Evolutionary conservation across 2,888 invertebrate genomes (phyloP).

Genomic region (Trichogramma evanescens): DNA sequence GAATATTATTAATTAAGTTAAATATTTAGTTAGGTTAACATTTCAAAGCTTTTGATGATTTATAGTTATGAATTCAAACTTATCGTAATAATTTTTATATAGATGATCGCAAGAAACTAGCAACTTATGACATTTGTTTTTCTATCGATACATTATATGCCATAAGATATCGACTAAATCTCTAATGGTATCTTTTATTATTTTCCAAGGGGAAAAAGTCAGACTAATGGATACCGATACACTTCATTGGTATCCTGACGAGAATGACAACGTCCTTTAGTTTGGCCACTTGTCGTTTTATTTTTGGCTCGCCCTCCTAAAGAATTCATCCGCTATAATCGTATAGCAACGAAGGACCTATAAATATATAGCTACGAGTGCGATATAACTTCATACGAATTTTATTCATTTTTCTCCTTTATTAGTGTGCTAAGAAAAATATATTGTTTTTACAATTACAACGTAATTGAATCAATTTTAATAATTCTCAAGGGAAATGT

Average conservation of each 20-base stretch:
- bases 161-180: conserved; percentile 24
- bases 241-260: conserved; percentile 44
- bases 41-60: no score
- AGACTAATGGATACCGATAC: conserved; percentile 34
- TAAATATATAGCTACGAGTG: no score
- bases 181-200: conserved; percentile 47
- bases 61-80: no score
- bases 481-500: no score
- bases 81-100: no score
- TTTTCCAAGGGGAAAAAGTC: conserved; percentile 32
- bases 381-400: conserved; percentile 8
- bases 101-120: no score
- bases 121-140: no score
- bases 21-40: no score
- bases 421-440: no score
- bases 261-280: conserved; percentile 37
- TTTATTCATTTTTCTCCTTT: conserved; percentile 12
- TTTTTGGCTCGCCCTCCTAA: conserved; percentile 7
- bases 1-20: no score
- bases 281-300: conserved; percentile 23
- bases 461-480: no score
- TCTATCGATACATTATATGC: conserved; percentile 1
- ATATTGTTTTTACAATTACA: no score
- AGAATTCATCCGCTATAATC: conserved; percentile 1
- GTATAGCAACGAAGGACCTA: neutral